Conservation (phyloP, 1,140 invertebrate genomes). For the Drosophila albomicans region DNA sequence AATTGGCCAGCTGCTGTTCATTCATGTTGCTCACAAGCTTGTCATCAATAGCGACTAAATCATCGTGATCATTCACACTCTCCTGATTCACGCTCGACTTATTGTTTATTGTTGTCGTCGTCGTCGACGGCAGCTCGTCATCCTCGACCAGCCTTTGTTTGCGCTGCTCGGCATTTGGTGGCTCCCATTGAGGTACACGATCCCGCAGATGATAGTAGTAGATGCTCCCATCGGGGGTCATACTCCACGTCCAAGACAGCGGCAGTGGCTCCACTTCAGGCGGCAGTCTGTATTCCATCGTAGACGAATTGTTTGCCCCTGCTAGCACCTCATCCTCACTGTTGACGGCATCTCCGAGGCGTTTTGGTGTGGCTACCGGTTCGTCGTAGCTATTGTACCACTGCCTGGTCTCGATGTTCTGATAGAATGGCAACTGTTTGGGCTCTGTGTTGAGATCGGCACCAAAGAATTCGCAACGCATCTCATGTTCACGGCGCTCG, state of each 20-base stretch:
- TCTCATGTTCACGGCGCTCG: constrained; percentile 88
- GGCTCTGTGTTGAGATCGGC: constrained; percentile 87
- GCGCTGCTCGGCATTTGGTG: constrained; percentile 87
- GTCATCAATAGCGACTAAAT: constrained; percentile 40
- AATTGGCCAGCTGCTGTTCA: constrained; percentile 49
- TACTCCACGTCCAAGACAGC: constrained; percentile 93
- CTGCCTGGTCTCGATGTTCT: constrained; percentile 87
- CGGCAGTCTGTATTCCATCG: constrained; percentile 83
- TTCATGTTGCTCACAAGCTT: constrained; percentile 50
- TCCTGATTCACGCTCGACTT: too few species aligned
- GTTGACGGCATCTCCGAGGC: constrained; percentile 79
- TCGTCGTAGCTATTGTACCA: constrained; percentile 86
- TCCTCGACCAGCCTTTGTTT: constrained; percentile 64
- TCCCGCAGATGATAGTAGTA: constrained; percentile 97
- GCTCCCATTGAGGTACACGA: constrained; percentile 94
- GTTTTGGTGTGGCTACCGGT: constrained; percentile 82
- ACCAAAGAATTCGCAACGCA: constrained; percentile 87
- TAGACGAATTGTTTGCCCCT: constrained; percentile 10
- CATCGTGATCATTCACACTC: not conserved
- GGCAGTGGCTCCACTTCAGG: constrained; percentile 88
- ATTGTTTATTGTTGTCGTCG: constrained; percentile 33
- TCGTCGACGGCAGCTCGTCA: constrained; percentile 37
- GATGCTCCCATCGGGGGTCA: constrained; percentile 90
- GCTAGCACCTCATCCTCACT: constrained; percentile 53
- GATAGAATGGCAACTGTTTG: constrained; percentile 86